These are phyloP conservation scores for Drosophila cardini DNA, from an alignment of 1,140 invertebrate species.

Conservation along the genomic window DNA sequence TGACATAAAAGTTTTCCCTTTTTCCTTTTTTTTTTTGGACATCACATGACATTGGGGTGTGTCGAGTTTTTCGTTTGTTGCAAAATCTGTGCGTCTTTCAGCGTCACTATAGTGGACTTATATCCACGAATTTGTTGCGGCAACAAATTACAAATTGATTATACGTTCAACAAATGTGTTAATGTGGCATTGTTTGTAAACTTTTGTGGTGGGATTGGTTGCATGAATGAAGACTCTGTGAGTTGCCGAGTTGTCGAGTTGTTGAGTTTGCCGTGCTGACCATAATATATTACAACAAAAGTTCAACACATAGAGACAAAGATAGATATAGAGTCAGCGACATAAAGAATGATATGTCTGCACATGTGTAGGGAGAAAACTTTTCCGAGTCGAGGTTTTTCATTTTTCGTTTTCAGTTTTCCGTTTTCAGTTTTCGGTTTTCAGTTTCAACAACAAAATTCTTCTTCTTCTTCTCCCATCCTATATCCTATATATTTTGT, in stretches of 20 bases:
- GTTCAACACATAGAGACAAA: conserved; percentile 18
- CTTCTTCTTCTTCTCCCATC: background rate
- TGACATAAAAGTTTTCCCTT: conserved; percentile 81
- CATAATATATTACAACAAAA: conserved; percentile 78
- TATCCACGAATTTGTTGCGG: conserved; percentile 79
- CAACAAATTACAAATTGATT: conserved; percentile 84
- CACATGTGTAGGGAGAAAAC: conserved; percentile 59
- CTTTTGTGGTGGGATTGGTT: conserved; percentile 55
- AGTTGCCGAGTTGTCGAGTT: background rate
- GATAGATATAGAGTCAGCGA: conserved; percentile 11
- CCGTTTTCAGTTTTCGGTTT: conserved; percentile 58
- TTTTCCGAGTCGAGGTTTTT: conserved; percentile 46
- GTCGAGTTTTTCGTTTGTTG: conserved; percentile 32
- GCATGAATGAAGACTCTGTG: conserved; percentile 18
- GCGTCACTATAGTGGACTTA: conserved; percentile 67
- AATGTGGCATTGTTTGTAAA: conserved; percentile 81
- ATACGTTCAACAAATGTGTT: conserved; percentile 84
- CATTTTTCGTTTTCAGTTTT: conserved; percentile 60
- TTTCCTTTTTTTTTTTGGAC: conserved; percentile 32
- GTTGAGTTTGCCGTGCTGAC: conserved; percentile 50
- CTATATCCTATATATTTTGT: conserved; percentile 51
- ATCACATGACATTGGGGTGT: background rate
- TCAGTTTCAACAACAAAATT: conserved; percentile 48
- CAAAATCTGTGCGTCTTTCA: conserved; percentile 34
- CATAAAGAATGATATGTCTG: conserved; percentile 71